phyloP scores from a whole-genome alignment of 2,888 invertebrate genomes.

The Chrysolina americana region DNA sequence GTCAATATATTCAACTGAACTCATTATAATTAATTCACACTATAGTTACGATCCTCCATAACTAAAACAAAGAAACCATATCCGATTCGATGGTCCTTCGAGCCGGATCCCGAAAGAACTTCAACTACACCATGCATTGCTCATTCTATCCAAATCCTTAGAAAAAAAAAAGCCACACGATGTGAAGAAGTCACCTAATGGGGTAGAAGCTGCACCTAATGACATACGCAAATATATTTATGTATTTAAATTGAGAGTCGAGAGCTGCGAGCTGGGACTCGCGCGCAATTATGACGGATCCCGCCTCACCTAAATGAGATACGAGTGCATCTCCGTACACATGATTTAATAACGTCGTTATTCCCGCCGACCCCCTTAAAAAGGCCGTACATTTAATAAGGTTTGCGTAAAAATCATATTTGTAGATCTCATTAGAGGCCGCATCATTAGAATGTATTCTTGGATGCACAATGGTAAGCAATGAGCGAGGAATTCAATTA shows the following conservation, averaged over 20 bases:
- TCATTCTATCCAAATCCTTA: constrained; percentile 5
- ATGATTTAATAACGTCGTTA: constrained; percentile 55
- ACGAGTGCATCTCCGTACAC: constrained; percentile 41
- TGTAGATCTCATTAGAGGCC: constrained; percentile 63
- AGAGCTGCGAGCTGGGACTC: neutral
- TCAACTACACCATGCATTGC: neutral
- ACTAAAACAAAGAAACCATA: neutral
- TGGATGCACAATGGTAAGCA: constrained; percentile 64
- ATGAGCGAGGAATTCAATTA: constrained; percentile 67
- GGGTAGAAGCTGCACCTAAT: constrained; percentile 43
- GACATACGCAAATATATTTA: constrained; percentile 44
- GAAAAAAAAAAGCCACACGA: constrained; percentile 13
- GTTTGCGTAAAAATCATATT: constrained; percentile 59
- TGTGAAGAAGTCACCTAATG: constrained; percentile 40
- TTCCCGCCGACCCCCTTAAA: constrained; percentile 47
- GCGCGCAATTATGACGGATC: constrained; percentile 20
- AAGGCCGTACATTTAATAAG: constrained; percentile 53
- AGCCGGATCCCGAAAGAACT: neutral
- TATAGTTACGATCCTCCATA: neutral
- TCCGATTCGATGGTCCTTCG: neutral
- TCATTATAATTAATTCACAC: neutral
- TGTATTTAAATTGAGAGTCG: constrained; percentile 25
- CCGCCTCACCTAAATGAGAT: constrained; percentile 31
- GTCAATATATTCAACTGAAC: too few relatives aligned
- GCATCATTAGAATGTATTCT: constrained; percentile 67